phyloP scores from a whole-genome alignment of 2,113 vertebrate genomes.

The Petroica traversi region DNA sequence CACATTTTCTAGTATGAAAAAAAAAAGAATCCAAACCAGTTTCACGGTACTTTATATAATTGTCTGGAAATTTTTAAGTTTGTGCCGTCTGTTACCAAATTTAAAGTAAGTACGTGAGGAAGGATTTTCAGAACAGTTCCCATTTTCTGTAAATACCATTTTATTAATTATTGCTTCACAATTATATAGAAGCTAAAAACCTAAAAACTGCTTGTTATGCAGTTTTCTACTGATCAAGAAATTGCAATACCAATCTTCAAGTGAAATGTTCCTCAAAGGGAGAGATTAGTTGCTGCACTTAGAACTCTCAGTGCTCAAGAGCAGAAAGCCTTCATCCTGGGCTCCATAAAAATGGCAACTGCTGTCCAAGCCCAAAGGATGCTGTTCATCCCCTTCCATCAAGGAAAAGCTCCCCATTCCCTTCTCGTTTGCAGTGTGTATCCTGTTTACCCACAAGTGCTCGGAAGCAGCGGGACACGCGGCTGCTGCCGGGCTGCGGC shows the following conservation, averaged over 20 bases:
- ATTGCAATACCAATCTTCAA: not conserved
- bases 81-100: not conserved
- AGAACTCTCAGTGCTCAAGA: not conserved
- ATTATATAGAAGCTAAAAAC: not conserved
- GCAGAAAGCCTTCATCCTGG: not conserved
- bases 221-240: not conserved
- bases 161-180: not conserved
- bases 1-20: not conserved
- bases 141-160: not conserved
- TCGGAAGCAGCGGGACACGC: rapidly evolving
- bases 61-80: not conserved
- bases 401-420: not conserved
- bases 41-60: not conserved
- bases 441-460: not conserved
- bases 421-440: rapidly evolving
- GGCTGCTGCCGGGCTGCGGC: rapidly evolving
- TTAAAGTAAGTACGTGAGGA: not conserved
- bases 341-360: not conserved
- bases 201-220: not conserved
- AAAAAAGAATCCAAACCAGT: not conserved
- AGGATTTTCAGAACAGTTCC: not conserved
- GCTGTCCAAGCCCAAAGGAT: not conserved
- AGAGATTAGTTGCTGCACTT: not conserved
- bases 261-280: not conserved
- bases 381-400: not conserved